Evolutionary conservation across 1,140 invertebrate species (phyloP).

Genomic region (Tetraneura akinire): DNA sequence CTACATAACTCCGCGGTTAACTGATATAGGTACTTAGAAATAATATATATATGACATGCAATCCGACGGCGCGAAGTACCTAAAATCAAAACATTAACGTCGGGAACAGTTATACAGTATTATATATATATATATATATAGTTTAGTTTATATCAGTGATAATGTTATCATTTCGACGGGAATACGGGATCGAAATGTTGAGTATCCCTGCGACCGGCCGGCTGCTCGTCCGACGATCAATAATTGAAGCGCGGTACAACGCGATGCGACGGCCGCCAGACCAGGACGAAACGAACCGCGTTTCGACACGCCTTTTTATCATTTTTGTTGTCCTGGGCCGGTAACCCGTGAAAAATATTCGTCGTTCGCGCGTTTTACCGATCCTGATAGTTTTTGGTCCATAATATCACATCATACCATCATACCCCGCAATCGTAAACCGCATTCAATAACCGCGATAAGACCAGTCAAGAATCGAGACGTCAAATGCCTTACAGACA

Average conservation of each 20-base stretch:
- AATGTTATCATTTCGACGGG: too few species aligned
- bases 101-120: too few species aligned
- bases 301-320: background rate
- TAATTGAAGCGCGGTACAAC: background rate
- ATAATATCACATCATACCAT: too few species aligned
- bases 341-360: background rate
- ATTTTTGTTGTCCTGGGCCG: background rate
- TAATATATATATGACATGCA: too few species aligned
- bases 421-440: too few species aligned
- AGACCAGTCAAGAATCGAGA: too few species aligned
- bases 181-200: background rate
- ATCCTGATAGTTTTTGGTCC: background rate
- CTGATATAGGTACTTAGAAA: too few species aligned
- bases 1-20: too few species aligned
- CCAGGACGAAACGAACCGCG: background rate
- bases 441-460: background rate
- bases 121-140: too few species aligned
- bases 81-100: too few species aligned
- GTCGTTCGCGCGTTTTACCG: background rate
- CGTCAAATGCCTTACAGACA: conserved; percentile 41
- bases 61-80: too few species aligned
- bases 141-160: too few species aligned
- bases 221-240: background rate
- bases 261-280: background rate
- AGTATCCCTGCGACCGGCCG: background rate